Evolutionary conservation across 1,140 invertebrate species (phyloP).

Genomic region (Leptinotarsa defecta): DNA sequence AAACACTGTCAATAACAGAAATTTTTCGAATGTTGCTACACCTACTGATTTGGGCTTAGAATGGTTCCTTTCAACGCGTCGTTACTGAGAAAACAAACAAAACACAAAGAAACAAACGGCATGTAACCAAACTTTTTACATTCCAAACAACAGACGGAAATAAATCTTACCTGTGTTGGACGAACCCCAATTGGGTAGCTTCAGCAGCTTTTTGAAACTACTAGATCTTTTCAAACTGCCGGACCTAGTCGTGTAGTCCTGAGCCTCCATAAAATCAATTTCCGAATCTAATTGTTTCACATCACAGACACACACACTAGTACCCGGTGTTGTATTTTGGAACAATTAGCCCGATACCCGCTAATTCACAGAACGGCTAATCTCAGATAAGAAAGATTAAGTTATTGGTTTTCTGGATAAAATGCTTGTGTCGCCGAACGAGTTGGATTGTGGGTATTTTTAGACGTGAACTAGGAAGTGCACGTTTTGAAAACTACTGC

Average conservation of each 20-base stretch:
- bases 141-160: not conserved
- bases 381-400: conserved; percentile 32
- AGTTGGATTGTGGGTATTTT: conserved; percentile 12
- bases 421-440: conserved; percentile 13
- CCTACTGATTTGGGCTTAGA: too few relatives aligned
- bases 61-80: too few relatives aligned
- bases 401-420: conserved; percentile 22
- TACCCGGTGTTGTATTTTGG: not conserved
- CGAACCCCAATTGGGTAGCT: conserved; percentile 63
- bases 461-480: conserved; percentile 22
- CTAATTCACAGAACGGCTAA: conserved; percentile 3
- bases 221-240: conserved; percentile 61
- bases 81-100: too few relatives aligned
- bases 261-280: conserved; percentile 43
- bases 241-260: conserved; percentile 52
- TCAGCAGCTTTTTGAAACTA: conserved; percentile 66
- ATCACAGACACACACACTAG: not conserved
- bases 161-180: conserved; percentile 35
- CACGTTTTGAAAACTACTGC: conserved; percentile 2
- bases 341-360: not conserved
- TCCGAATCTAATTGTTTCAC: not conserved
- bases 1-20: too few relatives aligned
- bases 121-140: too few relatives aligned
- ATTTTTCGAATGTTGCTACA: too few relatives aligned
- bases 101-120: too few relatives aligned